Evolutionary conservation across 2,888 invertebrate species (phyloP).

Genomic region (Xanthia togata): DNA sequence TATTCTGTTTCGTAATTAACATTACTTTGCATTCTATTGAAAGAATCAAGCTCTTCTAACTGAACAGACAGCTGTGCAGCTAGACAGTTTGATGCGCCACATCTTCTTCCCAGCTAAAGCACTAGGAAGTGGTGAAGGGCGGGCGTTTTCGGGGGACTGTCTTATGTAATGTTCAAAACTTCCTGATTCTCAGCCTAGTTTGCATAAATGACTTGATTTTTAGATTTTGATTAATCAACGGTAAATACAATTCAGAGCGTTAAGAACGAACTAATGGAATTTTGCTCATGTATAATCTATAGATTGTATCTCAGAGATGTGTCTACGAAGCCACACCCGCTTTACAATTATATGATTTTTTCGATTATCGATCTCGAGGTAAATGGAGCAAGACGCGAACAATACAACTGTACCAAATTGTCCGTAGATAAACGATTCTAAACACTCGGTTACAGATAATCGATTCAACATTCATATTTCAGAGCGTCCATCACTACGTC

Average conservation of each 20-base stretch:
- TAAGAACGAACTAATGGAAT: neutral
- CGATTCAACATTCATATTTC: slow-evolving; percentile 50
- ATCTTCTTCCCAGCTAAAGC: too few species aligned
- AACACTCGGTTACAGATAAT: slow-evolving; percentile 45
- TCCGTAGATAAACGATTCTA: slow-evolving; percentile 54
- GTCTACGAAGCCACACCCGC: slow-evolving; percentile 49
- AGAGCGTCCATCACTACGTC: neutral
- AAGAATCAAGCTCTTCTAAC: too few species aligned
- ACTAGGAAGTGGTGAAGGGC: too few species aligned
- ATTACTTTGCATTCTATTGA: too few species aligned
- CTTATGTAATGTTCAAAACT: too few species aligned
- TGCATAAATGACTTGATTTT: too few species aligned
- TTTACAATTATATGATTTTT: slow-evolving; percentile 22
- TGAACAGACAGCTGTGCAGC: too few species aligned
- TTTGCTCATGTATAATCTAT: neutral
- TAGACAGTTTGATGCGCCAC: too few species aligned
- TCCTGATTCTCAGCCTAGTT: too few species aligned
- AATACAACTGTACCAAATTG: slow-evolving; percentile 59
- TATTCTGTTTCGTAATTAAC: too few species aligned
- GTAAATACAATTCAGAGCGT: neutral
- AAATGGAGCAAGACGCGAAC: slow-evolving; percentile 63
- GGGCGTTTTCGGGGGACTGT: too few species aligned
- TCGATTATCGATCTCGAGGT: slow-evolving; percentile 37
- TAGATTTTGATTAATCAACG: too few species aligned
- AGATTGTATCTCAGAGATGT: neutral